Percentiles rank a stretch among this genome's conserved stretches.
Evolutionary conservation across 2,888 invertebrate genomes (phyloP).

Genomic region (Cerastis leucographa): DNA sequence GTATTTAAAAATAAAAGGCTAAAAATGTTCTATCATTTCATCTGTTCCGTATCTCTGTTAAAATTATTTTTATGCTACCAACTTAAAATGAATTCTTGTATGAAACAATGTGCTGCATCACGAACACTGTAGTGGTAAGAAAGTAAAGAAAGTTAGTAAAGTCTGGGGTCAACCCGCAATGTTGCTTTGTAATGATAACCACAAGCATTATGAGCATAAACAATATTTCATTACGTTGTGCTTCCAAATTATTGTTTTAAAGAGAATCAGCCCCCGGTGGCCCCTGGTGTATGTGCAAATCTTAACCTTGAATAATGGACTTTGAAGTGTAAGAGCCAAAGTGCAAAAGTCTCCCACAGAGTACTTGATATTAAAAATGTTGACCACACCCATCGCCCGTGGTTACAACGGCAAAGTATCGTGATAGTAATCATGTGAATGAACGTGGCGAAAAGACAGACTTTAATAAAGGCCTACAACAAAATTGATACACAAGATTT

Average conservation of each 20-base stretch:
- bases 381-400: constrained; percentile 31
- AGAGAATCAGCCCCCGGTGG: constrained; percentile 14
- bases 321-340: constrained; percentile 34
- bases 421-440: constrained; percentile 20
- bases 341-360: constrained; percentile 23
- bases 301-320: constrained; percentile 34
- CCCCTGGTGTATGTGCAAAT: constrained; percentile 19
- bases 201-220: constrained; percentile 57
- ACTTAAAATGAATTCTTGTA: constrained; percentile 54
- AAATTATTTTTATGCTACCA: constrained; percentile 31
- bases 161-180: constrained; percentile 64
- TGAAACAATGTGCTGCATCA: constrained; percentile 60
- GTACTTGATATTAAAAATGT: constrained; percentile 24
- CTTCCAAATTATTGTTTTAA: constrained; percentile 38
- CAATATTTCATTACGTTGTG: constrained; percentile 47
- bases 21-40: constrained; percentile 20
- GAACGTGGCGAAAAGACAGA: background rate
- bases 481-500: background rate
- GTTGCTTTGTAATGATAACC: constrained; percentile 67
- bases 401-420: background rate
- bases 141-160: constrained; percentile 74
- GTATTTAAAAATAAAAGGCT: constrained; percentile 17
- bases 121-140: constrained; percentile 57
- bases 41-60: constrained; percentile 1
- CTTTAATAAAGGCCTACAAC: background rate